Evolutionary conservation across 2,113 vertebrate species (phyloP).

Genomic region (Suncus etruscus): DNA sequence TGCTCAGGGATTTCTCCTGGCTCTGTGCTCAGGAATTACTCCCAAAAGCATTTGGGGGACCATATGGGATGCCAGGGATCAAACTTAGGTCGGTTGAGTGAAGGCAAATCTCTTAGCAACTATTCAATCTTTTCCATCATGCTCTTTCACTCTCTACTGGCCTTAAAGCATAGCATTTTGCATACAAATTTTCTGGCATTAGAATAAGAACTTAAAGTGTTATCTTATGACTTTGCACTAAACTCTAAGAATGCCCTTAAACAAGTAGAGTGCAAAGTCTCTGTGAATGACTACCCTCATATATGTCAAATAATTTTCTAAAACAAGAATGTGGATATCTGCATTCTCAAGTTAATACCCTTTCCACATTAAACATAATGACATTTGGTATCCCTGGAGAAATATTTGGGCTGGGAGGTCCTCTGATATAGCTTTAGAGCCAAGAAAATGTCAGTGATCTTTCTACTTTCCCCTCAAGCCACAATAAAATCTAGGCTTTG

Average conservation of each 20-base stretch:
- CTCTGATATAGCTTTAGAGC: constrained; percentile 68
- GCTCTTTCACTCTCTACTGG: constrained; percentile 9
- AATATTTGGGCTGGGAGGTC: constrained; percentile 37
- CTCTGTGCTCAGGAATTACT: too few species aligned
- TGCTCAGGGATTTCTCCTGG: too few species aligned
- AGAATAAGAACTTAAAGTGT: constrained; percentile 37
- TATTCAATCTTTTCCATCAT: too few species aligned
- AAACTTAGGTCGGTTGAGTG: too few species aligned
- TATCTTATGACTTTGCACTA: background rate
- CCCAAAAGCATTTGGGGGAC: too few species aligned
- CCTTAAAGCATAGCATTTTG: constrained; percentile 15
- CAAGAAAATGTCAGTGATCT: constrained; percentile 80
- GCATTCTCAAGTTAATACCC: constrained; percentile 42
- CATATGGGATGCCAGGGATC: too few species aligned
- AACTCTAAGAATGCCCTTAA: background rate
- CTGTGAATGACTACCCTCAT: background rate
- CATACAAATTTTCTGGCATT: constrained; percentile 14
- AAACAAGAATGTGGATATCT: constrained; percentile 56
- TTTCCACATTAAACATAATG: constrained; percentile 52
- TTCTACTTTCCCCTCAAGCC: constrained; percentile 65
- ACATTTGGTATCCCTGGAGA: constrained; percentile 65
- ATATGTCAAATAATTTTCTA: constrained; percentile 33
- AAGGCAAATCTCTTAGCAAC: too few species aligned
- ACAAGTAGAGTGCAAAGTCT: background rate
- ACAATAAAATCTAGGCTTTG: constrained; percentile 73